Percentiles rank a stretch among this genome's conserved stretches.
These are phyloP conservation scores for Lutraria rhynchaena DNA, from an alignment of 1,140 invertebrate species.

Conservation along the genomic window DNA sequence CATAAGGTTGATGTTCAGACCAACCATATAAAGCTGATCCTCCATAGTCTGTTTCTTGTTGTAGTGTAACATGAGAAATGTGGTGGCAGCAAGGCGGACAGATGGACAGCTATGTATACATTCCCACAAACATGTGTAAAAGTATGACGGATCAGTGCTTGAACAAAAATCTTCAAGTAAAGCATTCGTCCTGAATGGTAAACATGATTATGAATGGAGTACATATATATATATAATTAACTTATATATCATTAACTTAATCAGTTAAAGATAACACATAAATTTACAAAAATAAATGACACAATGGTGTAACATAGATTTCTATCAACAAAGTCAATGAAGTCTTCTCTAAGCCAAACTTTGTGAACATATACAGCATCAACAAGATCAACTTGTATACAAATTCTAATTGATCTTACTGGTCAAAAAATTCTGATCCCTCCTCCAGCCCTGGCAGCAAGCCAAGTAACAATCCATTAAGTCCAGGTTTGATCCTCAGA, in stretches of 20 bases:
- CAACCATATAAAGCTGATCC: constrained; percentile 93
- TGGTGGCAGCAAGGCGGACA: constrained; percentile 92
- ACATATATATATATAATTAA: neutral
- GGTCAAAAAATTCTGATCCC: constrained; percentile 94
- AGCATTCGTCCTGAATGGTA: constrained; percentile 86
- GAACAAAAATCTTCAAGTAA: constrained; percentile 91
- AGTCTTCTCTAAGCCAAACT: too few relatives aligned
- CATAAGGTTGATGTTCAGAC: constrained; percentile 93
- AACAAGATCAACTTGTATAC: too few relatives aligned
- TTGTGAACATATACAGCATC: too few relatives aligned
- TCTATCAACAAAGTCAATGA: too few relatives aligned
- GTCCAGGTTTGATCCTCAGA: constrained; percentile 89
- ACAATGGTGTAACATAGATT: too few relatives aligned
- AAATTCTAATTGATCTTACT: constrained; percentile 81
- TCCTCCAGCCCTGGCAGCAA: constrained; percentile 94
- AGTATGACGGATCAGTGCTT: constrained; percentile 90
- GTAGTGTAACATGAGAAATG: constrained; percentile 91
- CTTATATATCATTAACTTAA: neutral
- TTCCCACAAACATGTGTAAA: constrained; percentile 95
- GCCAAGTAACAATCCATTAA: constrained; percentile 94
- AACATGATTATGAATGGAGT: too few relatives aligned
- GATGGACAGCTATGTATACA: constrained; percentile 90
- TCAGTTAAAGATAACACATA: too few relatives aligned
- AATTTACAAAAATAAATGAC: too few relatives aligned
- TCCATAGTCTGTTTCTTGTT: constrained; percentile 92